Evolutionary conservation across 2,797 vertebrate genomes (phyloP), one percentile per base, ranked within the genome.

Genomic region (Paratrypauchen microcephalus): DNA sequence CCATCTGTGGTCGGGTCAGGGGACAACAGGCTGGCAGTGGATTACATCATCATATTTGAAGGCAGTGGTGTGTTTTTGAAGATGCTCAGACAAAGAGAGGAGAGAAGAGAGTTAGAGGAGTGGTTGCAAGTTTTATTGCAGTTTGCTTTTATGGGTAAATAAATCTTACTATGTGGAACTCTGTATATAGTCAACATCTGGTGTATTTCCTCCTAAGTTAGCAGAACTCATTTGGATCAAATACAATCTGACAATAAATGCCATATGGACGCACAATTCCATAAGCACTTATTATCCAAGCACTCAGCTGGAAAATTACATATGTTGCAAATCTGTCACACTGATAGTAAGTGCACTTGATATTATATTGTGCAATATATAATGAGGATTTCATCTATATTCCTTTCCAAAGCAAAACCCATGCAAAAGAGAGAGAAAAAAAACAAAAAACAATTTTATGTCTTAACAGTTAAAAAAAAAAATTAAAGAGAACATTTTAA

Each of bases 31-130:
- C 65, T 59, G 13, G 68, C 16, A 11, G 66, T 24, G 19, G 82
- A 92, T 92, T 91, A 92, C 90, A 90, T 92, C 91, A 92, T 90
- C 85, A 74, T 66, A 73, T 82, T 60, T 69, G 75, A 83, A 79
- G 69, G 71, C 68, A 68, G 74, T 83, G 81, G 78, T 86, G 85
- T 88, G 83, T 87, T 88, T 87, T 86, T 83, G 52, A 58, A 81
- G 83, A 86, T 76, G 84, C 73, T 83, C 84, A 91, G 83, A 92
- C 89, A 92, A 92, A 91, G 90, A 86, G 79, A 85, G 68, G 67
- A 76, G 63, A 55, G 69, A 72, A 57, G 15, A 45, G 60, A 45
- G 65, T 70, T 63, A 52, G 1, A 56, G 21, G 16, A 21, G 61
- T 1, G 0, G 0, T 57, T 45, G 4, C 19, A 75, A 78, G 66